A percentile compares a stretch with the other conserved stretches of the same genome.
These are phyloP conservation scores for Galemys pyrenaicus DNA, from an alignment of 2,113 vertebrate species.

Conservation along the genomic window DNA sequence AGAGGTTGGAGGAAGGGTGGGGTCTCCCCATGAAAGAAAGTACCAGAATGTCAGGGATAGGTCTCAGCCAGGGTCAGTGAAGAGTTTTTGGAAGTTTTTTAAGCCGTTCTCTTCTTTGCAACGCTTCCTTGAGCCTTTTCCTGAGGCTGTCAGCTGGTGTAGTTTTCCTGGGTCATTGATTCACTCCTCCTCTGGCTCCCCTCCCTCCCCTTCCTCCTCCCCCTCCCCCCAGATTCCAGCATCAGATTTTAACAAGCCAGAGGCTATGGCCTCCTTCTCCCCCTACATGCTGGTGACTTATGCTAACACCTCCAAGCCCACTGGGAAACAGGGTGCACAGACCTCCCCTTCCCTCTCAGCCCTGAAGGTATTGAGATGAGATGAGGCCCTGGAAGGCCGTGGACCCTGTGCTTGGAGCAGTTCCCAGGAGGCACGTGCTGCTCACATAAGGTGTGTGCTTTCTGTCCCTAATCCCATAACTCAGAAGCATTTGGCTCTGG, in stretches of 20 bases:
- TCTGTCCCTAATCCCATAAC: background rate
- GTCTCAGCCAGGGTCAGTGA: background rate
- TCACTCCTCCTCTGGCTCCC: too few species aligned
- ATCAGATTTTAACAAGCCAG: slow-evolving; percentile 50
- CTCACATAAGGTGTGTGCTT: background rate
- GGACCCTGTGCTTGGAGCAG: slow-evolving; percentile 35
- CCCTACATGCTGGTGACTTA: background rate
- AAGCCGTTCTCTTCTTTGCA: slow-evolving; percentile 56
- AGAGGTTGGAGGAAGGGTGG: background rate
- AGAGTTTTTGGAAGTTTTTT: slow-evolving; percentile 30
- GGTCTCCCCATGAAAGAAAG: slow-evolving; percentile 3
- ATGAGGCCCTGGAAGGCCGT: slow-evolving; percentile 42
- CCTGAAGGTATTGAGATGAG: background rate
- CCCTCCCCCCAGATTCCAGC: slow-evolving; percentile 62
- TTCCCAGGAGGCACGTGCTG: background rate
- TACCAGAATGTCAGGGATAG: background rate
- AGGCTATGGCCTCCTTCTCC: background rate
- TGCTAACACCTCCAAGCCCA: slow-evolving; percentile 55
- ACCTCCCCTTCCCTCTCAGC: slow-evolving; percentile 6
- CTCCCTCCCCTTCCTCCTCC: background rate
- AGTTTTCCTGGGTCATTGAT: slow-evolving; percentile 74
- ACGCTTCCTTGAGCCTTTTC: slow-evolving; percentile 40
- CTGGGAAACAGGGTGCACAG: slow-evolving; percentile 55
- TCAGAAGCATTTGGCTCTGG: background rate
- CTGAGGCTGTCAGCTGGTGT: slow-evolving; percentile 68